phyloP scores from a whole-genome alignment of 2,888 invertebrate genomes.

The Campopleginae sp. region DNA sequence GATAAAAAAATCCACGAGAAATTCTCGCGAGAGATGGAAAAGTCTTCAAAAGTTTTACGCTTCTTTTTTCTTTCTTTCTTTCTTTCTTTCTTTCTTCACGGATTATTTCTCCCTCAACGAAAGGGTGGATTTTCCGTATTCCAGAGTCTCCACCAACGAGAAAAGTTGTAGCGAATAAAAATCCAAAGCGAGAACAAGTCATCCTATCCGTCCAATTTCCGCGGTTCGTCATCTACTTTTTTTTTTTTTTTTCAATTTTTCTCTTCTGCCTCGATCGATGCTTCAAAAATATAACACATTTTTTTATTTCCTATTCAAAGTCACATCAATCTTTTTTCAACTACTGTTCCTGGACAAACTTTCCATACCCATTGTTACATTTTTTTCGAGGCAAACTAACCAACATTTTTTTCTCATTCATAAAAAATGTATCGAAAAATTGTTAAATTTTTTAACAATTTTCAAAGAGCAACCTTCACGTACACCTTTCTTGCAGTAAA shows the following conservation, averaged over 20 bases:
- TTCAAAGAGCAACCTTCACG: not conserved
- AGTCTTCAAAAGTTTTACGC: slow-evolving; percentile 24
- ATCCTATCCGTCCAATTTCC: slow-evolving; percentile 14
- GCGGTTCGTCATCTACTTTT: slow-evolving; percentile 7
- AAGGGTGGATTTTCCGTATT: slow-evolving; percentile 57
- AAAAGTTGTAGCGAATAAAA: slow-evolving; percentile 35
- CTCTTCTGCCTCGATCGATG: not conserved
- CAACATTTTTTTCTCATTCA: not conserved
- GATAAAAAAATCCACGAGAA: slow-evolving; percentile 29
- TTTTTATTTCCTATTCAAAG: not conserved
- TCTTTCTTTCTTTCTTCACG: slow-evolving; percentile 21
- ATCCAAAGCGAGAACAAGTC: slow-evolving; percentile 25
- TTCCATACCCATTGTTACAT: not conserved
- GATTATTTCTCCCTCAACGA: slow-evolving; percentile 28
- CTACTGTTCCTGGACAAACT: not conserved
- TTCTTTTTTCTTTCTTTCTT: slow-evolving; percentile 10
- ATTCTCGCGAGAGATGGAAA: slow-evolving; percentile 31
- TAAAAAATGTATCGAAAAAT: not conserved
- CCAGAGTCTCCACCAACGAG: slow-evolving; percentile 42
- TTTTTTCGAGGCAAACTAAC: not conserved
- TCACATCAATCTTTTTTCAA: not conserved
- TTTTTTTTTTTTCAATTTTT: not conserved
- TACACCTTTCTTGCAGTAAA: slow-evolving; percentile 32
- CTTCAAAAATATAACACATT: not conserved
- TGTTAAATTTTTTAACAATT: not conserved